phyloP scores from a whole-genome alignment of 2,113 vertebrate genomes.

The Ophthalmolycus amberensis region DNA sequence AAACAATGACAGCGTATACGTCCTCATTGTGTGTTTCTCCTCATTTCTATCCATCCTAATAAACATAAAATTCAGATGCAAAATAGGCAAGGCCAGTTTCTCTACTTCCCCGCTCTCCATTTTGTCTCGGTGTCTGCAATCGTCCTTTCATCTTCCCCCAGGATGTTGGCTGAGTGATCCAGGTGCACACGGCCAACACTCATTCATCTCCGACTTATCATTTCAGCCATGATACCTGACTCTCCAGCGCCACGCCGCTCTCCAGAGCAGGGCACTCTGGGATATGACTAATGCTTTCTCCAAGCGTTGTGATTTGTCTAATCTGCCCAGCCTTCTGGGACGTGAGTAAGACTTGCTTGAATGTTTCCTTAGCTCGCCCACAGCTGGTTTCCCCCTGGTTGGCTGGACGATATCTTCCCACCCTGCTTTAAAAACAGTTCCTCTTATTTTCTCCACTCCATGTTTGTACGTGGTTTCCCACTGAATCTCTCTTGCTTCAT shows the following conservation, averaged over 20 bases:
- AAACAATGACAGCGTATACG: not conserved
- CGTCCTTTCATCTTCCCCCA: constrained; percentile 64
- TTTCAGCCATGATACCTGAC: constrained; percentile 71
- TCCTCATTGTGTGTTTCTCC: not conserved
- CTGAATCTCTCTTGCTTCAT: constrained; percentile 35
- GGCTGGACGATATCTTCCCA: constrained; percentile 48
- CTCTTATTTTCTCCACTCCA: not conserved
- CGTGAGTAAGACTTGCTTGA: constrained; percentile 61
- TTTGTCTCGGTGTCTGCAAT: constrained; percentile 49
- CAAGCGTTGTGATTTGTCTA: constrained; percentile 63
- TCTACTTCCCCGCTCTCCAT: constrained; percentile 34
- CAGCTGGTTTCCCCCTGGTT: constrained; percentile 68
- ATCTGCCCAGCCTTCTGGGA: constrained; percentile 68
- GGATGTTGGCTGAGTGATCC: constrained; percentile 67
- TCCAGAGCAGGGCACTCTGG: constrained; percentile 60
- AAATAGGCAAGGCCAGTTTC: constrained; percentile 24
- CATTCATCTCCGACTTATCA: constrained; percentile 70
- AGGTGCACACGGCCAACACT: constrained; percentile 66
- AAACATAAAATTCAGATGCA: constrained; percentile 9
- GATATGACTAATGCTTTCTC: constrained; percentile 72
- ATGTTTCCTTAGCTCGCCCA: constrained; percentile 56
- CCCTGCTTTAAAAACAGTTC: constrained; percentile 33
- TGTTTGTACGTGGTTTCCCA: constrained; percentile 38
- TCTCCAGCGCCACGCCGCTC: constrained; percentile 60
- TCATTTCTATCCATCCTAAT: not conserved